phyloP scores from a whole-genome alignment of 2,113 vertebrate species.

The Lycaon pictus region DNA sequence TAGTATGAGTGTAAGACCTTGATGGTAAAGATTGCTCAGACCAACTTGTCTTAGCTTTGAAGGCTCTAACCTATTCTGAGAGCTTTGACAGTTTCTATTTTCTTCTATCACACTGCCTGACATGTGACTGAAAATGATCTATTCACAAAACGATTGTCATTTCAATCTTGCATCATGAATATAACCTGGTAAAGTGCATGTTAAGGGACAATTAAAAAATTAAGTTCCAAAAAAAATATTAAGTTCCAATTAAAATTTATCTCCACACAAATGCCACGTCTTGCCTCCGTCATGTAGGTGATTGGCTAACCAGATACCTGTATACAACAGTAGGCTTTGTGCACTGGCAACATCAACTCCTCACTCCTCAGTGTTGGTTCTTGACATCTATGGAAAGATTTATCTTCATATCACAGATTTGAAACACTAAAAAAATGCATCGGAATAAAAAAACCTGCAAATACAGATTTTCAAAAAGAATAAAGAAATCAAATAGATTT shows the following conservation, averaged over 20 bases:
- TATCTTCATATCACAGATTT: neutral
- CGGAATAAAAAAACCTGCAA: neutral
- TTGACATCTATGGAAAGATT: neutral
- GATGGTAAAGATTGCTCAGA: neutral
- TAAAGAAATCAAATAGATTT: neutral
- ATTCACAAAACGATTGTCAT: neutral
- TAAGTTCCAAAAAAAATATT: conserved; percentile 27
- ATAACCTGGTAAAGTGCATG: neutral
- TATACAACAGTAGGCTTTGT: neutral
- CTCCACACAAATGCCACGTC: neutral
- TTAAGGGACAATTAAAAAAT: conserved; percentile 11
- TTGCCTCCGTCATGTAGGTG: neutral
- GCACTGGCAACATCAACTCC: neutral
- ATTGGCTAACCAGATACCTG: neutral
- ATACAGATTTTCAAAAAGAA: neutral
- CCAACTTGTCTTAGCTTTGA: neutral
- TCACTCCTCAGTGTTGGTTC: neutral
- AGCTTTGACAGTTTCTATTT: neutral
- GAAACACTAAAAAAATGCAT: neutral
- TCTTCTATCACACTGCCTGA: neutral
- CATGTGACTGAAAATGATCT: neutral
- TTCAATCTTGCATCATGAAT: neutral
- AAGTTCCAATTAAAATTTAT: conserved; percentile 41
- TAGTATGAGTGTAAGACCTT: neutral
- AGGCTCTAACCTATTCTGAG: neutral